Base-by-base conservation (phyloP, 2,113 vertebrate species). In the Bambusicola thoracicus region DNA sequence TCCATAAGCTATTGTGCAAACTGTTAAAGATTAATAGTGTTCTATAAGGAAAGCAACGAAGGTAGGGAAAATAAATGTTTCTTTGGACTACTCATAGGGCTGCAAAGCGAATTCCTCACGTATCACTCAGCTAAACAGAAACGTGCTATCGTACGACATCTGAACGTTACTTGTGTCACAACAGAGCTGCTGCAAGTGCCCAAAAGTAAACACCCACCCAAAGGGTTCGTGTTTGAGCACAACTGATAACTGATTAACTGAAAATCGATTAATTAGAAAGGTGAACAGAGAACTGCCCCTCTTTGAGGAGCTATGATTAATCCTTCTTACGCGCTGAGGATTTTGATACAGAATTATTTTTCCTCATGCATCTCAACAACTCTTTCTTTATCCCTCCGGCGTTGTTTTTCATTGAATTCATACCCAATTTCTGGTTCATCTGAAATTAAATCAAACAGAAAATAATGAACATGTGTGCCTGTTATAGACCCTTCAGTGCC, bases 231-330 rank as follows among this genome's bases (percentile, higher is more conserved):
- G 15, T 22, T 55, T 41, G n/a, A 92, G 41, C 56, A 87, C 27
- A 89, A 81, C 61, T 87, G 75, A 84, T 75, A 94, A 92, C 27
- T 53, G 27, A 92, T 92, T 82, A 96, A 73, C 24, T 14, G 36
- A 56, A 61, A 44, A 78, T 1, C 27, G 36, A 85, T 87, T 81
- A 49, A 85, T 92, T 62, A 79, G 24, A 66, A 95, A 85, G 32
- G 70, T 63, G 32, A 76, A 83, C 19, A 14, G n/a, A 69, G 17
- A 46, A 40, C 22, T 87, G 72, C 15, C 55, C 59, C 4, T 59
- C 81, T 86, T 25, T 56, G 46, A 92, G 46, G 19, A 81, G 74
- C 10, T 24, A 6, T 59, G 46, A 87, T 58, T 85, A 93, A 85
- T 56, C 55, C 36, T 48, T 75, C 53, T 38, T 43, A 58, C 0